Evolutionary conservation across 2,888 invertebrate species (phyloP).

Genomic region (Osmoderma eremita): DNA sequence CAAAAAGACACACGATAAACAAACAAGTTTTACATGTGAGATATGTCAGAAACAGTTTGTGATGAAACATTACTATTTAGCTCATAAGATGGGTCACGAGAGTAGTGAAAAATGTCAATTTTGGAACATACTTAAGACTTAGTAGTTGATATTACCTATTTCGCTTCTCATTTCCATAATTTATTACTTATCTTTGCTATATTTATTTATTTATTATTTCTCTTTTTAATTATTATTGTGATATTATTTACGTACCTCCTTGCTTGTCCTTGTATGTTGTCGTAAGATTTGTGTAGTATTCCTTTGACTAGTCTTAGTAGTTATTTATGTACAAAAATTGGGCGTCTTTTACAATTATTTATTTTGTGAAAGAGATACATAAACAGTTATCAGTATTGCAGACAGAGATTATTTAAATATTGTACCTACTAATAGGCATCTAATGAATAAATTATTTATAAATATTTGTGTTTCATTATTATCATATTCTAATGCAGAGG

Average conservation of each 20-base stretch:
- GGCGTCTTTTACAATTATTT: conserved; percentile 22
- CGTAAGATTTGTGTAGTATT: conserved; percentile 5
- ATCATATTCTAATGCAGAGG: background rate
- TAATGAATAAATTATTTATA: conserved; percentile 30
- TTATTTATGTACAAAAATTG: background rate
- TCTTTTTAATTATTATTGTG: conserved; percentile 11
- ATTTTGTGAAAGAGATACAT: conserved; percentile 19
- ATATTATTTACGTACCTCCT: conserved; percentile 30
- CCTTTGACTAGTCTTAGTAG: no score
- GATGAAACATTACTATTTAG: conserved; percentile 73
- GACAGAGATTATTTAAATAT: conserved; percentile 34
- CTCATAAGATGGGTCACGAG: conserved; percentile 70
- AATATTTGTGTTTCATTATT: conserved; percentile 1
- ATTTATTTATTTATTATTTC: conserved; percentile 15
- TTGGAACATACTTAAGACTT: conserved; percentile 41
- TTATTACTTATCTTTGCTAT: background rate
- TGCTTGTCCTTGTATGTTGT: conserved; percentile 12
- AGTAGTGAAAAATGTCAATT: conserved; percentile 41
- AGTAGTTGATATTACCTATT: conserved; percentile 8
- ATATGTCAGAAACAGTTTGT: conserved; percentile 74
- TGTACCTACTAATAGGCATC: conserved; percentile 17
- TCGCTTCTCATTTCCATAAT: conserved; percentile 16
- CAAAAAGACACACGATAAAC: conserved; percentile 68
- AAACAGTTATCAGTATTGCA: conserved; percentile 32
- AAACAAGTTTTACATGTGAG: conserved; percentile 71